Conservation (phyloP, 2,888 invertebrate genomes). For the Sesia bembeciformis region DNA sequence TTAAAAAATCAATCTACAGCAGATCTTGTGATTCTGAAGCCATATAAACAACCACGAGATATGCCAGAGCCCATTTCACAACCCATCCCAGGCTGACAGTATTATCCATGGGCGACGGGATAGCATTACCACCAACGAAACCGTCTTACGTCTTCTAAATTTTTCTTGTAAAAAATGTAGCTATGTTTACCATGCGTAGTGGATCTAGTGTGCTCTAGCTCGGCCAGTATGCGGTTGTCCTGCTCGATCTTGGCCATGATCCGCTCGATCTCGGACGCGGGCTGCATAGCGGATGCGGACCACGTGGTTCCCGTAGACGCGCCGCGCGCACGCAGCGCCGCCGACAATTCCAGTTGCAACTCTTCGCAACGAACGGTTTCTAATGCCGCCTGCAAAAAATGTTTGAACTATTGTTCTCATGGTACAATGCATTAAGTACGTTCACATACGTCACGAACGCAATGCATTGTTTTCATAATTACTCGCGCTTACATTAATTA, state of each 20-base stretch:
- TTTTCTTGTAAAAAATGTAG: background rate
- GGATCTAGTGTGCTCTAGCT: constrained; percentile 88
- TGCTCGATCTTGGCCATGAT: constrained; percentile 97
- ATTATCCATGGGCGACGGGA: no score
- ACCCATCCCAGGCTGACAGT: no score
- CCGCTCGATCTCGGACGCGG: constrained; percentile 88
- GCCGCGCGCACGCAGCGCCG: constrained; percentile 74
- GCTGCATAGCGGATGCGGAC: constrained; percentile 49
- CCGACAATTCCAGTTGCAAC: constrained; percentile 88
- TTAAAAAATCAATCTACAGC: no score
- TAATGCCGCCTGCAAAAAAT: constrained; percentile 69
- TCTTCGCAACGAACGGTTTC: constrained; percentile 88
- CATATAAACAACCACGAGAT: no score
- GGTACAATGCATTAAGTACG: no score
- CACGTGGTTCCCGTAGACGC: constrained; percentile 48
- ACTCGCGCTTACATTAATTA: no score
- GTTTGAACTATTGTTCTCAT: no score
- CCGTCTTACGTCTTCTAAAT: background rate
- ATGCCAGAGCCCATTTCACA: no score
- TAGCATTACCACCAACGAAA: no score
- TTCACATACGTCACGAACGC: no score
- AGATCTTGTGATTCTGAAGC: no score
- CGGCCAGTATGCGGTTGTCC: constrained; percentile 90
- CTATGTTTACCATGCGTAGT: constrained; percentile 73
- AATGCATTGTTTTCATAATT: no score